Evolutionary conservation across 2,797 vertebrate genomes (phyloP).

Genomic region (Dallia pectoralis): DNA sequence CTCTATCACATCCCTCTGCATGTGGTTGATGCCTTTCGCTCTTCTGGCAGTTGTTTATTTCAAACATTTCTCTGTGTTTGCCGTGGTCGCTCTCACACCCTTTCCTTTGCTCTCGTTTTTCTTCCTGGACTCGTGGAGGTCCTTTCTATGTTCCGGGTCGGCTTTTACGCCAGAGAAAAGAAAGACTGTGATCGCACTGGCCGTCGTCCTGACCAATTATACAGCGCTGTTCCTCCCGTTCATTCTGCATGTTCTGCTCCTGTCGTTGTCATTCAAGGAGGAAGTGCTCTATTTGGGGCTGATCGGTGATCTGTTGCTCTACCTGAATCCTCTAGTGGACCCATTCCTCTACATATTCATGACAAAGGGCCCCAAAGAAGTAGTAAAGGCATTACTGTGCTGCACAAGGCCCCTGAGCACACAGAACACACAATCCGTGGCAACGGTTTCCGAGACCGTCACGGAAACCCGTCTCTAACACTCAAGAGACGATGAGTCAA

Average conservation of each 20-base stretch:
- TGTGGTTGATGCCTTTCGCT: constrained; percentile 48
- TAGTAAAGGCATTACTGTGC: constrained; percentile 55
- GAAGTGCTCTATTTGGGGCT: constrained; percentile 48
- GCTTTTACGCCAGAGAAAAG: constrained; percentile 42
- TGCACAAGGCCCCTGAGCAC: constrained; percentile 18
- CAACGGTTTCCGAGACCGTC: constrained; percentile 54
- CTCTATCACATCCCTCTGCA: constrained; percentile 33
- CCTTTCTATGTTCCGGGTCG: constrained; percentile 48
- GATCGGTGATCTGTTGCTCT: constrained; percentile 62
- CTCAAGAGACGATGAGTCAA: neutral
- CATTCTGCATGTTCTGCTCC: constrained; percentile 58
- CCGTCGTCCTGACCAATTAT: constrained; percentile 63
- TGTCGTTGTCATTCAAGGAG: constrained; percentile 45
- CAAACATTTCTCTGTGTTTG: constrained; percentile 50
- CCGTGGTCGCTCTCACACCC: constrained; percentile 55
- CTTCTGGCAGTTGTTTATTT: constrained; percentile 57
- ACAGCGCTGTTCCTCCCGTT: constrained; percentile 64
- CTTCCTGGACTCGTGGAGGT: constrained; percentile 60
- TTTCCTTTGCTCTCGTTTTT: constrained; percentile 68
- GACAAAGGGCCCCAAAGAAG: constrained; percentile 58
- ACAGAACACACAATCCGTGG: constrained; percentile 27
- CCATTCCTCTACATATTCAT: constrained; percentile 68
- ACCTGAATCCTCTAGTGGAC: constrained; percentile 67
- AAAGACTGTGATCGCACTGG: constrained; percentile 50
- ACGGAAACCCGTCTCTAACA: constrained; percentile 58